These are phyloP conservation scores for Pelagia noctiluca DNA, from an alignment of 30 jellyfish, hydroid and myxozoan genomes.

Conservation along the genomic window DNA sequence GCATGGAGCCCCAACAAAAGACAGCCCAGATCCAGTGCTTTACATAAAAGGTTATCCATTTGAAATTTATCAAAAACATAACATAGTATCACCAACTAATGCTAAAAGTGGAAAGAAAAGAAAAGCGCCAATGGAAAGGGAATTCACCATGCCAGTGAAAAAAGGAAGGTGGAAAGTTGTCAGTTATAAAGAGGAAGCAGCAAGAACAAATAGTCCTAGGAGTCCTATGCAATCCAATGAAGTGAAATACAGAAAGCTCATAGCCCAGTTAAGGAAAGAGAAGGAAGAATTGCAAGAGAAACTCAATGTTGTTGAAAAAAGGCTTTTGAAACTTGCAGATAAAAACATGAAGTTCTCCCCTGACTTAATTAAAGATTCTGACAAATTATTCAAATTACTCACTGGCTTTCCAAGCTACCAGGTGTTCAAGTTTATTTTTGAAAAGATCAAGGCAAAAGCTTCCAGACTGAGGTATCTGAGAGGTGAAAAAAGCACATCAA, in stretches of 20 bases:
- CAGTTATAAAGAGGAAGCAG: conserved; percentile 1
- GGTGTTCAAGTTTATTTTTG: conserved; percentile 28
- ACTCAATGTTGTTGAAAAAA: conserved; percentile 19
- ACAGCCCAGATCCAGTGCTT: conserved; percentile 19
- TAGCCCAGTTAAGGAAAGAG: conserved; percentile 33
- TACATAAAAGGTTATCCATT: conserved; percentile 21
- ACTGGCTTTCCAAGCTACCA: conserved; percentile 13
- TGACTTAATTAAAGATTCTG: conserved; percentile 11
- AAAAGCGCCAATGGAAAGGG: conserved; percentile 8
- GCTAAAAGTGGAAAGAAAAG: conserved; percentile 3
- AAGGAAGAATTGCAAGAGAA: conserved; percentile 37
- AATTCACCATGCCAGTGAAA: conserved; percentile 5
- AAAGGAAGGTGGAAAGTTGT: not conserved
- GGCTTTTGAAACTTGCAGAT: conserved; percentile 26
- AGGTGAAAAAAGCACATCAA: conserved; percentile 27
- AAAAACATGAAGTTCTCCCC: conserved; percentile 15
- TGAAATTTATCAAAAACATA: conserved; percentile 4
- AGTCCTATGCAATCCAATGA: conserved; percentile 11
- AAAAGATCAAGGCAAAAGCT: conserved; percentile 36
- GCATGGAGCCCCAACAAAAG: conserved; percentile 24
- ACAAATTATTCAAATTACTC: not conserved
- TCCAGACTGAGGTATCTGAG: conserved; percentile 16
- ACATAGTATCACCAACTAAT: conserved; percentile 2
- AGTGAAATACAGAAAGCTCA: conserved; percentile 15
- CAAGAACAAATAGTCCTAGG: not conserved